Percentiles rank a stretch among this genome's conserved stretches.
Conservation (phyloP, 2,888 invertebrate species). For the Brachyopa scutellaris region DNA sequence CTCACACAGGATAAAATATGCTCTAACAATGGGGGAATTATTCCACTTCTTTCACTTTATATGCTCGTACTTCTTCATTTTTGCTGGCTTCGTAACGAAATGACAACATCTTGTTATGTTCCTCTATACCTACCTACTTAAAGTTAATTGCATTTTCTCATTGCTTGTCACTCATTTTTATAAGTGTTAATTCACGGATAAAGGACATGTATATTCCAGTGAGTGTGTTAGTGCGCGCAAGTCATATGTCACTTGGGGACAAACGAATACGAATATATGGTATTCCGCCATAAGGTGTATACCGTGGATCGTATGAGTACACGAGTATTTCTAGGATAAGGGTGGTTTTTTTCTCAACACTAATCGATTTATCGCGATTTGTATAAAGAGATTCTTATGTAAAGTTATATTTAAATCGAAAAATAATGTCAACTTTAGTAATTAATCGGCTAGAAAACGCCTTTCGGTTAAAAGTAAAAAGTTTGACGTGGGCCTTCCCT, state of each 20-base stretch:
- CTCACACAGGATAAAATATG: slow-evolving; percentile 56
- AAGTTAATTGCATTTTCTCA: slow-evolving; percentile 72
- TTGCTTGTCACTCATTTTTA: slow-evolving; percentile 72
- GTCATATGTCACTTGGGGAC: slow-evolving; percentile 32
- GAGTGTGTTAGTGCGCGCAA: slow-evolving; percentile 1
- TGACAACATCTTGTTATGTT: slow-evolving; percentile 70
- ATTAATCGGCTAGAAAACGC: slow-evolving; percentile 26
- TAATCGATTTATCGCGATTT: slow-evolving; percentile 50
- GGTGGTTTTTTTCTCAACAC: slow-evolving; percentile 46
- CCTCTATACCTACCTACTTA: slow-evolving; percentile 64
- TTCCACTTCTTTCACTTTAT: slow-evolving; percentile 33
- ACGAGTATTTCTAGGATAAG: slow-evolving; percentile 18
- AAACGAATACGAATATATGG: slow-evolving; percentile 22
- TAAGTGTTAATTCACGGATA: slow-evolving; percentile 71
- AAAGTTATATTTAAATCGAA: slow-evolving; percentile 13
- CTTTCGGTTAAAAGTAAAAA: too few species aligned
- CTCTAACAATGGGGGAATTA: slow-evolving; percentile 64
- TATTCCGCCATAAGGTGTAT: slow-evolving; percentile 58
- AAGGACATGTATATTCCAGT: slow-evolving; percentile 26
- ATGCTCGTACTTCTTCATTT: slow-evolving; percentile 38
- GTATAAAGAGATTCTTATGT: slow-evolving; percentile 7
- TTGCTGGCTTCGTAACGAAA: slow-evolving; percentile 47
- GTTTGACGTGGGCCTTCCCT: slow-evolving; percentile 33
- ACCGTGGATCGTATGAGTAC: slow-evolving; percentile 4
- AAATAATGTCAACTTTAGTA: slow-evolving; percentile 7